phyloP scores from a whole-genome alignment of 2,888 invertebrate genomes.

The Ypsolopha scabrella region DNA sequence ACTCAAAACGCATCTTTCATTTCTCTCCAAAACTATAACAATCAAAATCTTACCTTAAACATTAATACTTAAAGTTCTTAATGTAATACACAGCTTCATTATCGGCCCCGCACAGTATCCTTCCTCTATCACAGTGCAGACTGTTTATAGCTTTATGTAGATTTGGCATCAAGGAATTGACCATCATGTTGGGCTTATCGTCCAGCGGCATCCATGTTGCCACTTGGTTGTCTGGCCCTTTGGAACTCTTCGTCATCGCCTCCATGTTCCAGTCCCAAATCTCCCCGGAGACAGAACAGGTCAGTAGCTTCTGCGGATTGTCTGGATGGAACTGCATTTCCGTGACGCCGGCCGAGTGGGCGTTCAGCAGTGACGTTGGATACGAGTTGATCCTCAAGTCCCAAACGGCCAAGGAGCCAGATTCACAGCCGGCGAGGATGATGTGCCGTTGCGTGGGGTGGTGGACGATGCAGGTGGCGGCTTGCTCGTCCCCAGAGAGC shows the following conservation, averaged over 20 bases:
- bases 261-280: constrained; percentile 92
- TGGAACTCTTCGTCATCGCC: constrained; percentile 45
- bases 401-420: constrained; percentile 90
- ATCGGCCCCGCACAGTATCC: constrained; percentile 86
- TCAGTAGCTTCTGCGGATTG: constrained; percentile 86
- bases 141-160: constrained; percentile 86
- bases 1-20: constrained; percentile 8
- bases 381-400: constrained; percentile 87
- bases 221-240: constrained; percentile 39
- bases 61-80: constrained; percentile 69
- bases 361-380: constrained; percentile 85
- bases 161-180: constrained; percentile 79
- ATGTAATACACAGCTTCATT: constrained; percentile 90
- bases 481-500: constrained; percentile 79
- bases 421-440: constrained; percentile 85
- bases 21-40: constrained; percentile 1
- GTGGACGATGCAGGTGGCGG: constrained; percentile 80
- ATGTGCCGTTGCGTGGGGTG: constrained; percentile 93
- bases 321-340: constrained; percentile 91
- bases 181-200: constrained; percentile 76
- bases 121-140: constrained; percentile 80
- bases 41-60: constrained; percentile 6
- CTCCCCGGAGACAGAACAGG: constrained; percentile 85
- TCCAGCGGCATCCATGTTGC: constrained; percentile 79
- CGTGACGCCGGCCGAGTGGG: constrained; percentile 80